Conservation (phyloP, 2,113 vertebrate species). For the Xenopus tropicalis region UCB_Xtro_10.0 CM004444.2:21710501-21711000, state of each 20-base stretch:
- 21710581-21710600: neutral
- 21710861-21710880: constrained; percentile 2
- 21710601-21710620: neutral
- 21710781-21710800: constrained; percentile 1
- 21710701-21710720: constrained; percentile 10
- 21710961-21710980: neutral
- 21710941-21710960: constrained; percentile 23
- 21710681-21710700: neutral
- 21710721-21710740: neutral
- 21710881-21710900: neutral
- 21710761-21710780: neutral
- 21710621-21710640: constrained; percentile 24
- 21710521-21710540: neutral
- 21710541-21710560: neutral
- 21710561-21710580: neutral
- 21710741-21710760: neutral
- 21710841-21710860: constrained; percentile 8
- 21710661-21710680: constrained; percentile 18
- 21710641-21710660: constrained; percentile 19
- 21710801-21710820: neutral
- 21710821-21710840: constrained; percentile 16
- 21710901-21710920: constrained; percentile 1
- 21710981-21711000: neutral
- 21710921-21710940: constrained; percentile 26
- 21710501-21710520: neutral